These are phyloP conservation scores for Neodiprion lecontei DNA, from an alignment of 1,140 invertebrate genomes.

Conservation along the genomic window DNA sequence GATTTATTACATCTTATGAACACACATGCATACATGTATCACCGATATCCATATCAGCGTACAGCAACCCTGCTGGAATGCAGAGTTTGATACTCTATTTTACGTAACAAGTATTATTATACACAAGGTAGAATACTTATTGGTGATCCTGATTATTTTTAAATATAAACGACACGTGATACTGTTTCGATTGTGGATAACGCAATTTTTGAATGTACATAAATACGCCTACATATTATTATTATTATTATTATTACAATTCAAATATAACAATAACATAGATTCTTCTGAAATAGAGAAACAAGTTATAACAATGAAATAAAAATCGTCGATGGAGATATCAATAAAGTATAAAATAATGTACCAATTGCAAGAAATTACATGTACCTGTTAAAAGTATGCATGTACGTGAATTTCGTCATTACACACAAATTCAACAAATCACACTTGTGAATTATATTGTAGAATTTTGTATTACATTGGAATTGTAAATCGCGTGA, in stretches of 20 bases:
- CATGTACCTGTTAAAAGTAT: too few relatives aligned
- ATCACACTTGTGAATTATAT: too few relatives aligned
- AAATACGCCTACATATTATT: not conserved
- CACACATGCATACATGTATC: too few relatives aligned
- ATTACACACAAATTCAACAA: too few relatives aligned
- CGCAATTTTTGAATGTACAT: too few relatives aligned
- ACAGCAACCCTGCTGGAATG: not conserved
- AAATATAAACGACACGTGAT: not conserved
- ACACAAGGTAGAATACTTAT: not conserved
- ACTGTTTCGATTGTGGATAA: not conserved
- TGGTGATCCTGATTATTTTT: not conserved
- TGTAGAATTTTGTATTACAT: too few relatives aligned
- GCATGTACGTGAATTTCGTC: too few relatives aligned
- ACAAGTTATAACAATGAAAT: not conserved
- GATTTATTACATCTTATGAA: too few relatives aligned
- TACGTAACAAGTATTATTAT: not conserved
- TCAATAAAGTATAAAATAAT: not conserved
- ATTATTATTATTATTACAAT: not conserved
- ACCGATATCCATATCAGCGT: too few relatives aligned
- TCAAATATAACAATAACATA: constrained; percentile 9
- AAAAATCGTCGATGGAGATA: not conserved
- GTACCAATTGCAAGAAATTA: too few relatives aligned
- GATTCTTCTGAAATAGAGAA: not conserved
- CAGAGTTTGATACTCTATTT: not conserved
- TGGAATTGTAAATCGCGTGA: too few relatives aligned